These are phyloP conservation scores for Oryzias sinensis DNA, from an alignment of 2,797 vertebrate genomes.

Conservation along the genomic window DNA sequence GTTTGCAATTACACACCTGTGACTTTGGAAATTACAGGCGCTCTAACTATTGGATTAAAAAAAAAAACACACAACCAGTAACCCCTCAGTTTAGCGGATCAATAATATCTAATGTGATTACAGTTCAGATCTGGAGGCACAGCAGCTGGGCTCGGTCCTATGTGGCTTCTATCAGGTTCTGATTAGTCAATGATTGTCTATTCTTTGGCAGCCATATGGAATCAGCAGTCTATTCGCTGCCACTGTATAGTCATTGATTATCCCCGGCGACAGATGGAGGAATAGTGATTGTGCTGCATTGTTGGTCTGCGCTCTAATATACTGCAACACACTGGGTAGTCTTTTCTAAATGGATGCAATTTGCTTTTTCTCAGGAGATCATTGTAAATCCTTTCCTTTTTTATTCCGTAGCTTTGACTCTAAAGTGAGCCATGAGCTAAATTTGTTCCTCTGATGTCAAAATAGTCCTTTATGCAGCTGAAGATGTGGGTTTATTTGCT, in stretches of 20 bases:
- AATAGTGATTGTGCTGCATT: constrained; percentile 67
- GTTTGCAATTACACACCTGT: background rate
- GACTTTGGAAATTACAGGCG: constrained; percentile 34
- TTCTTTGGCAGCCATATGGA: constrained; percentile 71
- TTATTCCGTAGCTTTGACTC: constrained; percentile 19
- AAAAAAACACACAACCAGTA: constrained; percentile 40
- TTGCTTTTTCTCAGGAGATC: constrained; percentile 46
- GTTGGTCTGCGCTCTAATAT: constrained; percentile 49
- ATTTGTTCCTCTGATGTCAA: background rate
- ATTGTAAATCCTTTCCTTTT: constrained; percentile 48
- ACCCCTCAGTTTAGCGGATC: constrained; percentile 59
- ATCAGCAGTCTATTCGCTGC: constrained; percentile 69
- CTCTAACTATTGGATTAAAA: constrained; percentile 34
- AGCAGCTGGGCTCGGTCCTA: constrained; percentile 61
- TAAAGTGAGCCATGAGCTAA: constrained; percentile 27
- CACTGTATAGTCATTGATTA: constrained; percentile 77
- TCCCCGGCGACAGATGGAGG: constrained; percentile 60
- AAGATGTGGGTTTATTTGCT: too few species aligned
- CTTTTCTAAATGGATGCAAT: constrained; percentile 57
- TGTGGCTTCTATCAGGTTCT: constrained; percentile 66
- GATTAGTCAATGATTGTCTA: constrained; percentile 76
- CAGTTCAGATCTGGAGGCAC: constrained; percentile 44
- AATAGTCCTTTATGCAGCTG: too few species aligned
- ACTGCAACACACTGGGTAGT: constrained; percentile 52
- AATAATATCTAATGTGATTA: constrained; percentile 71